A percentile compares a stretch with the other conserved stretches of the same genome.
Evolutionary conservation across 1,140 invertebrate genomes (phyloP).

Genomic region (Steinernema khuongi): DNA sequence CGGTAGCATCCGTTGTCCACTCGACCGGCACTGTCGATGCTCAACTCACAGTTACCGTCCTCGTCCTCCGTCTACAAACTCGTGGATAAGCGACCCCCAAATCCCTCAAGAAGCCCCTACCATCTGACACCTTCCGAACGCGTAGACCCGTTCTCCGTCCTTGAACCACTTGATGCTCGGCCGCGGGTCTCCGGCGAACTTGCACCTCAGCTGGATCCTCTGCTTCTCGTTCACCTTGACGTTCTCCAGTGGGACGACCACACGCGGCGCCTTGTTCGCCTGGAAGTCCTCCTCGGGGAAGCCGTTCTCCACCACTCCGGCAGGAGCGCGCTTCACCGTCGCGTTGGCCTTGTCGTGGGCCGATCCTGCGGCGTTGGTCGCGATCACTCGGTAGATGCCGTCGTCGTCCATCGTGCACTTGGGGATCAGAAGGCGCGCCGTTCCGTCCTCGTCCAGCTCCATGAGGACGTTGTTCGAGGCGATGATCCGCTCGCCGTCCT

Average conservation of each 20-base stretch:
- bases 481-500: constrained; percentile 53
- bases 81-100: background rate
- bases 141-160: constrained; percentile 54
- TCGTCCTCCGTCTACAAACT: constrained; percentile 62
- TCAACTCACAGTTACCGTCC: constrained; percentile 70
- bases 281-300: constrained; percentile 34
- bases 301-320: background rate
- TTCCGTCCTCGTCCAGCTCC: constrained; percentile 46
- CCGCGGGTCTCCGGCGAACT: constrained; percentile 76
- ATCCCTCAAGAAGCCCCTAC: constrained; percentile 14
- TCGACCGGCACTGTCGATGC: constrained; percentile 69
- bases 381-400: constrained; percentile 51
- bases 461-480: constrained; percentile 53
- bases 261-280: constrained; percentile 50
- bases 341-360: constrained; percentile 57
- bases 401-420: constrained; percentile 53
- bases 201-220: constrained; percentile 72
- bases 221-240: constrained; percentile 67
- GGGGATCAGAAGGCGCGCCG: constrained; percentile 52
- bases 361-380: constrained; percentile 55
- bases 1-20: constrained; percentile 71
- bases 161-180: constrained; percentile 67
- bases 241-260: constrained; percentile 54
- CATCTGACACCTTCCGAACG: constrained; percentile 48
- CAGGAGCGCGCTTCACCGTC: constrained; percentile 44